Conservation (phyloP, 2,797 vertebrate species). For the Peromyscus melanophrys region DNA sequence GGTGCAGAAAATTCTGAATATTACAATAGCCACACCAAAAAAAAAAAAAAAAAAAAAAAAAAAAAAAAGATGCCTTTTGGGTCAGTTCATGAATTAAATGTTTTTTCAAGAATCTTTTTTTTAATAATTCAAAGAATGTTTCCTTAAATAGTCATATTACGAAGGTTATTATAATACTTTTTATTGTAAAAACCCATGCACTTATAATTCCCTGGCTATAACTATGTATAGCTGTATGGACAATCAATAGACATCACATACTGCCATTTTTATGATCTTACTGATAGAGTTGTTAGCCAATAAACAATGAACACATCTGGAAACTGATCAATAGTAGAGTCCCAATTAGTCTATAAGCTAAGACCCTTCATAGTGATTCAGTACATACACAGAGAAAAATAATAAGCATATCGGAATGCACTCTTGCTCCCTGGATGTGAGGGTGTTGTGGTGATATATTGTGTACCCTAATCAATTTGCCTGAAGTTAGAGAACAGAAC, state of each 20-base stretch:
- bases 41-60: background rate
- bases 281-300: background rate
- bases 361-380: background rate
- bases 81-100: conserved; percentile 18
- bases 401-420: background rate
- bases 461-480: too few species aligned
- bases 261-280: background rate
- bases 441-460: too few species aligned
- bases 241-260: background rate
- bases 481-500: too few species aligned
- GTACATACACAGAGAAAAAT: background rate
- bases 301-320: background rate
- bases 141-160: background rate
- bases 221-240: background rate
- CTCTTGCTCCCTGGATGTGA: background rate
- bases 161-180: background rate
- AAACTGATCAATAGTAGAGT: background rate
- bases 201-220: background rate
- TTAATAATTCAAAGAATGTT: conserved; percentile 10
- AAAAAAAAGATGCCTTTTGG: background rate
- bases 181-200: background rate
- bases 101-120: conserved; percentile 41
- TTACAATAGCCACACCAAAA: background rate
- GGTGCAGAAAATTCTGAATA: conserved; percentile 6
- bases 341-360: background rate